Percentiles rank a stretch among this genome's conserved stretches.
phyloP scores from a whole-genome alignment of 1,140 invertebrate genomes.

The Bilobella aurantiaca region DNA sequence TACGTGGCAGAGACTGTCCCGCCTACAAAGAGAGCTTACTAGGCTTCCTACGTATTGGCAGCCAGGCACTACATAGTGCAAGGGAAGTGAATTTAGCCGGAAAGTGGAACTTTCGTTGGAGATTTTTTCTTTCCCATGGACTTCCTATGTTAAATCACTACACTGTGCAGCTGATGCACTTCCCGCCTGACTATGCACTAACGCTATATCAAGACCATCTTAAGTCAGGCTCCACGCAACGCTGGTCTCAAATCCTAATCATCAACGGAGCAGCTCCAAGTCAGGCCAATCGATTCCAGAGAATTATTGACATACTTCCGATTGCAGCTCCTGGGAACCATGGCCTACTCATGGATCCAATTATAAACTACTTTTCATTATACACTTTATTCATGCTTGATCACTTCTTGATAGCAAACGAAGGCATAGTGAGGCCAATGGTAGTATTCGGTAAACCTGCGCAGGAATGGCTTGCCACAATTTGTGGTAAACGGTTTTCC shows the following conservation, averaged over 20 bases:
- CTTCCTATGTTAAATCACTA: background rate
- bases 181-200: background rate
- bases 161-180: background rate
- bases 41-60: background rate
- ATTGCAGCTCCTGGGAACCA: background rate
- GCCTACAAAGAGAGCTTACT: background rate
- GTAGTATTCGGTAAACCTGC: background rate
- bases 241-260: background rate
- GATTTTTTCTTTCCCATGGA: background rate
- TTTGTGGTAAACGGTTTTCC: background rate
- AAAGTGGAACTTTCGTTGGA: background rate
- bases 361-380: background rate
- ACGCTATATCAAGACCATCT: background rate
- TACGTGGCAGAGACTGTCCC: background rate
- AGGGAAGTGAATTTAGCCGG: background rate
- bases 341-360: background rate
- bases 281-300: background rate
- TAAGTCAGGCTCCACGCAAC: background rate
- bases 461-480: background rate
- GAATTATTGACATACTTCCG: background rate
- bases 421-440: background rate
- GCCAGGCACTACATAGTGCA: background rate
- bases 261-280: background rate
- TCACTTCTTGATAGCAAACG: background rate
- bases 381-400: background rate